phyloP scores from a whole-genome alignment of 2,113 vertebrate genomes.

The Marmota monax region DNA sequence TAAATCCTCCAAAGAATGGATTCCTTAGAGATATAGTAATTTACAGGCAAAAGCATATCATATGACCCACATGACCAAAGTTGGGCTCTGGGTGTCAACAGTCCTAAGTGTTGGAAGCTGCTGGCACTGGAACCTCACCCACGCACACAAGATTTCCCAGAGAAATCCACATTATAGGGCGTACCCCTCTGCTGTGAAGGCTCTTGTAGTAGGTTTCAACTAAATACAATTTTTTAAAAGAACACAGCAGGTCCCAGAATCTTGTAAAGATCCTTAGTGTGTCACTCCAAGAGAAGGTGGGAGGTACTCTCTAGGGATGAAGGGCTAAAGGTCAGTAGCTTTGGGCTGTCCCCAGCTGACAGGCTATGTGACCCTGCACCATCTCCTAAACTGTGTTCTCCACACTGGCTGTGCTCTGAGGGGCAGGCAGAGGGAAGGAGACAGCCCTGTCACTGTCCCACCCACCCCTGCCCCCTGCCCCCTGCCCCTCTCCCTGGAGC shows the following conservation, averaged over 20 bases:
- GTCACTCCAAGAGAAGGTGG: neutral
- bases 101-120: too few species aligned
- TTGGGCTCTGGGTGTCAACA: neutral
- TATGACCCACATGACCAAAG: neutral
- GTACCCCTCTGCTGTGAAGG: neutral
- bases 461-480: neutral
- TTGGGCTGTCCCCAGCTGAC: neutral
- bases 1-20: neutral
- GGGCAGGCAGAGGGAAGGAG: neutral
- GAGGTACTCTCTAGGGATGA: rapidly evolving
- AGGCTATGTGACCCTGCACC: neutral
- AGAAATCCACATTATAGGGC: neutral
- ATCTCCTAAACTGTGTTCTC: neutral
- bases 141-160: neutral
- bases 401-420: too few species aligned
- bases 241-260: neutral
- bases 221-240: neutral
- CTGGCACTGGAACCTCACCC: too few species aligned
- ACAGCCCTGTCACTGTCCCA: neutral
- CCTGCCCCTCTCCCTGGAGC: neutral
- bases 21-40: neutral
- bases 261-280: neutral
- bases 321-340: neutral
- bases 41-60: neutral
- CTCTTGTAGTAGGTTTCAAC: neutral